These are phyloP conservation scores for Agapetus fuscipes DNA, from an alignment of 2,888 invertebrate species.

Conservation along the genomic window DNA sequence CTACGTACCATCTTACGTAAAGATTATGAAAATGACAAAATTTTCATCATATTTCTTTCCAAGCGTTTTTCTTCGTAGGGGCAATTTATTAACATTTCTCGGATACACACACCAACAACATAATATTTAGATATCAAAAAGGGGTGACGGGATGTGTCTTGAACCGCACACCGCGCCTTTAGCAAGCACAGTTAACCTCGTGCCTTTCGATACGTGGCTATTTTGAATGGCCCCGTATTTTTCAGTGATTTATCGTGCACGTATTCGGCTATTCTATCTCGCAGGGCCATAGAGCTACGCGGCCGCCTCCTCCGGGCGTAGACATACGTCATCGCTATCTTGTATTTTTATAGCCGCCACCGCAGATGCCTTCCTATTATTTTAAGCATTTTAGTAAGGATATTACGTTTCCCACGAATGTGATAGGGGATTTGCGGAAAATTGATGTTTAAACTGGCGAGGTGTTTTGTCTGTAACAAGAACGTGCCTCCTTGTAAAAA, in stretches of 20 bases:
- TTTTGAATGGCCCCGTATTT: slow-evolving; percentile 18
- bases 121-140: slow-evolving; percentile 10
- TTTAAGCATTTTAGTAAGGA: slow-evolving; percentile 18
- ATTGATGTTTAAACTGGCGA: slow-evolving; percentile 20
- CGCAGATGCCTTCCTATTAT: slow-evolving; percentile 19
- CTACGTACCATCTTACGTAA: no score
- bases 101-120: no score
- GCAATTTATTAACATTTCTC: no score
- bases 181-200: slow-evolving; percentile 7
- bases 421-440: slow-evolving; percentile 16
- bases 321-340: slow-evolving; percentile 21
- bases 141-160: background rate
- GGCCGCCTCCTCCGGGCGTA: slow-evolving; percentile 12
- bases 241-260: slow-evolving; percentile 17
- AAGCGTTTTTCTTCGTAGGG: no score
- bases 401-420: slow-evolving; percentile 15
- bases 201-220: slow-evolving; percentile 17
- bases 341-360: slow-evolving; percentile 20
- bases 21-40: no score
- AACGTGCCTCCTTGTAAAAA: no score
- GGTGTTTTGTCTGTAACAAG: no score
- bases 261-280: slow-evolving; percentile 13
- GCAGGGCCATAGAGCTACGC: background rate
- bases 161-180: background rate
- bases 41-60: no score